These are phyloP conservation scores for Autographa gamma DNA, from an alignment of 2,888 invertebrate species.

Conservation along the genomic window DNA sequence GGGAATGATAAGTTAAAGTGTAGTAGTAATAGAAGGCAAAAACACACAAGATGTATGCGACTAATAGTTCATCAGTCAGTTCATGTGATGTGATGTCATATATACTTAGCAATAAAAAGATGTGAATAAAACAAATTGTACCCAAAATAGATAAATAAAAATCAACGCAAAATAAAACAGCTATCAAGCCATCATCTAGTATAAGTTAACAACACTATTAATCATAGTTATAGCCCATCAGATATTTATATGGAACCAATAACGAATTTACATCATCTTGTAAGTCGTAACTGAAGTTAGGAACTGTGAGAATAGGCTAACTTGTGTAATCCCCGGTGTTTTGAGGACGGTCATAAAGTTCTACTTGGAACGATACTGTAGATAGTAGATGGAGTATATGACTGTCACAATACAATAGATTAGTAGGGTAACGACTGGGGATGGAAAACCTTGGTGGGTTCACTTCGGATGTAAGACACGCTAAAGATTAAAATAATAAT, in stretches of 20 bases:
- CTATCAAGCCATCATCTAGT: conserved; percentile 1
- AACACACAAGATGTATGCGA: too few species aligned
- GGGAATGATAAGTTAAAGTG: too few species aligned
- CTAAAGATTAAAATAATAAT: too few species aligned
- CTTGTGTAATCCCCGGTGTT: conserved; percentile 78
- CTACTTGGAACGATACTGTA: conserved; percentile 43
- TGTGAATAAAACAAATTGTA: neutral
- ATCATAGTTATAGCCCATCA: conserved; percentile 28
- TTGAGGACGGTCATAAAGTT: conserved; percentile 71
- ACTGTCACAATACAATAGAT: neutral
- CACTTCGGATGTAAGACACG: too few species aligned
- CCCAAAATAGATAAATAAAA: neutral
- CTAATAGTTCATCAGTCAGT: too few species aligned
- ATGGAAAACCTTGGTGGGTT: neutral
- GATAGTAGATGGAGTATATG: neutral
- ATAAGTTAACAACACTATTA: conserved; percentile 18
- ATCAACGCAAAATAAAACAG: neutral
- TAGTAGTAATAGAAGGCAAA: too few species aligned
- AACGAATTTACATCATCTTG: conserved; percentile 68
- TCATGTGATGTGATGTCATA: too few species aligned
- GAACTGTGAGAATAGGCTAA: conserved; percentile 75
- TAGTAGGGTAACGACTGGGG: neutral
- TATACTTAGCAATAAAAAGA: too few species aligned
- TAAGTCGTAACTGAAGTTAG: conserved; percentile 62
- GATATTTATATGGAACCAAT: conserved; percentile 46